Percentiles rank a stretch among this genome's conserved stretches.
Conservation (phyloP, 2,888 invertebrate genomes). For the Escarpia spicata region DNA sequence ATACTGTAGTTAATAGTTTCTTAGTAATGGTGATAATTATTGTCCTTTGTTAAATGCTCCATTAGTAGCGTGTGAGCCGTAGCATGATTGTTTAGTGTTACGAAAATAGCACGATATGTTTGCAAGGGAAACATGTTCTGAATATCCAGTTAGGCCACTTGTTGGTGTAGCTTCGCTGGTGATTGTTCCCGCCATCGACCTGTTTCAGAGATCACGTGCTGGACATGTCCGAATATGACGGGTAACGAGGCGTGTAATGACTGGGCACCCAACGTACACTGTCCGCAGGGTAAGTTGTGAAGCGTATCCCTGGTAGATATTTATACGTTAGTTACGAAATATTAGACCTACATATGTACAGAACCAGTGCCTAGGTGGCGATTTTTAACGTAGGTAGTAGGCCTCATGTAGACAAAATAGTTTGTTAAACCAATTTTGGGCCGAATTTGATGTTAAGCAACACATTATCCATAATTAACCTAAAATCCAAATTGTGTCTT, state of each 20-base stretch:
- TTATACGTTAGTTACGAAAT: neutral
- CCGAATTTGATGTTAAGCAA: no score
- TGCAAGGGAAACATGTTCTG: neutral
- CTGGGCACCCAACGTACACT: conserved; percentile 48
- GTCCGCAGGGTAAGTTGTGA: conserved; percentile 33
- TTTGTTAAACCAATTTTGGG: no score
- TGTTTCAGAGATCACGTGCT: conserved; percentile 46
- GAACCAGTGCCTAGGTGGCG: no score
- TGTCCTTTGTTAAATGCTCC: no score
- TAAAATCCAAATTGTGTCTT: no score
- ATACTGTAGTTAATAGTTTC: no score
- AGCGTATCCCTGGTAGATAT: neutral
- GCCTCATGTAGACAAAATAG: no score
- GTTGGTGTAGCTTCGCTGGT: neutral
- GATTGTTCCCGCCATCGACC: neutral
- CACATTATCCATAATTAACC: no score
- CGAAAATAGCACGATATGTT: neutral
- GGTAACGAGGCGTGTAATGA: conserved; percentile 47
- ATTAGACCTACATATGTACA: neutral
- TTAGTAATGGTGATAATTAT: no score
- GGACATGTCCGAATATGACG: conserved; percentile 46
- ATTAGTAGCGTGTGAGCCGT: no score
- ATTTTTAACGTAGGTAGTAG: no score
- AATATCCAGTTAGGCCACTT: neutral
- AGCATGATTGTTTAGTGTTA: no score